Conservation (phyloP, 1,140 invertebrate species). For the Spodoptera frugiperda region DNA sequence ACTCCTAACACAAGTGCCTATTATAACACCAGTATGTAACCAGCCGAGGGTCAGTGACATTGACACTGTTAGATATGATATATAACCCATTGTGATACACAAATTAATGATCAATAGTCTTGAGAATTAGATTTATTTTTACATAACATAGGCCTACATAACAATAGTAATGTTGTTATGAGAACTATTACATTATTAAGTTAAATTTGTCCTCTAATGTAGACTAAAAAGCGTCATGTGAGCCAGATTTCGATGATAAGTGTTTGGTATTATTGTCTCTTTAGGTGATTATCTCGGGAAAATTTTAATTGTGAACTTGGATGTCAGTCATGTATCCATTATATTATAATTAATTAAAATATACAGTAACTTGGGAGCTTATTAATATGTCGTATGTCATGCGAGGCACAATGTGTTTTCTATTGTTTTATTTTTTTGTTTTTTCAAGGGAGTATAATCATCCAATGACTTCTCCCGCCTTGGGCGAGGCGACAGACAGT, state of each 20-base stretch:
- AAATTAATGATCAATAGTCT: conserved; percentile 28
- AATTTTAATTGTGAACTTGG: background rate
- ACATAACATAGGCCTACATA: conserved; percentile 20
- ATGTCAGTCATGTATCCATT: background rate
- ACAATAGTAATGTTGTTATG: conserved; percentile 33
- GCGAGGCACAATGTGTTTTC: no score
- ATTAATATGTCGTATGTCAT: no score
- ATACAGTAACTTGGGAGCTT: no score
- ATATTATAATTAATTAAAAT: no score
- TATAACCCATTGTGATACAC: conserved; percentile 37
- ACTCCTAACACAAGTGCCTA: conserved; percentile 20
- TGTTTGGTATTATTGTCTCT: background rate
- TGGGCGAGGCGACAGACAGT: no score
- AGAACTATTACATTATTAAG: conserved; percentile 28
- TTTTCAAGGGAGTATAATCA: no score
- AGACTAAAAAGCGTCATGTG: conserved; percentile 1
- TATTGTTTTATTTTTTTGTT: no score
- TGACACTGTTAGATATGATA: conserved; percentile 54
- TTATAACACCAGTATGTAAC: conserved; percentile 14
- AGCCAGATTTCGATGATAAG: background rate
- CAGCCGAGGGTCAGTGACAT: conserved; percentile 52
- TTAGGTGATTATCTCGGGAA: background rate
- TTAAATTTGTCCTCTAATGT: conserved; percentile 11
- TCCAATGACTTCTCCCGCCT: no score
- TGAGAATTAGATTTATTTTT: conserved; percentile 21